phyloP scores from a whole-genome alignment of 2,888 invertebrate genomes.

The Acleris literana region DNA sequence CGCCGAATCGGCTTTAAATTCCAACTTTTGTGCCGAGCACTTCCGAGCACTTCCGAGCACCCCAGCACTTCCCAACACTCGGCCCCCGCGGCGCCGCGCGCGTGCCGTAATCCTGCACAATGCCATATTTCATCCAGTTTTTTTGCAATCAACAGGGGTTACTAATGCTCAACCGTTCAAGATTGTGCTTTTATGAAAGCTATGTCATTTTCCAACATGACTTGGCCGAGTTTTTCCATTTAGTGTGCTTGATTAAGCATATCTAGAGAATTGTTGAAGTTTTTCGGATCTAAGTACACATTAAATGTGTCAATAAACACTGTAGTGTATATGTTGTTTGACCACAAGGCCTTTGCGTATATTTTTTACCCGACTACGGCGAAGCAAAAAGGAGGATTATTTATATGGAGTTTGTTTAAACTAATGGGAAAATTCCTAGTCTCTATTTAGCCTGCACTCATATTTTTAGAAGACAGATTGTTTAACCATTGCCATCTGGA shows the following conservation, averaged over 20 bases:
- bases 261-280: background rate
- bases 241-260: background rate
- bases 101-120: conserved; percentile 51
- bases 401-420: too few relatives aligned
- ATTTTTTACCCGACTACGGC: too few relatives aligned
- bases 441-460: too few relatives aligned
- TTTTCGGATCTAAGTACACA: too few relatives aligned
- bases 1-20: background rate
- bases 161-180: conserved; percentile 26
- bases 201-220: background rate
- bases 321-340: too few relatives aligned
- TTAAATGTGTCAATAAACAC: too few relatives aligned
- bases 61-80: conserved; percentile 17
- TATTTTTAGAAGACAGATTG: too few relatives aligned
- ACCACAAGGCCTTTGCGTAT: too few relatives aligned
- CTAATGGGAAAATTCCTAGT: too few relatives aligned
- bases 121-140: conserved; percentile 35
- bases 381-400: too few relatives aligned
- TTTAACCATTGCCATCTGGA: too few relatives aligned
- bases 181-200: conserved; percentile 15
- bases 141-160: conserved; percentile 8
- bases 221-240: background rate
- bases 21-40: conserved; percentile 9
- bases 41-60: conserved; percentile 15
- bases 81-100: conserved; percentile 43